These are phyloP conservation scores for Oxyteleia sp. DNA, from an alignment of 2,888 invertebrate genomes.

Conservation along the genomic window DNA sequence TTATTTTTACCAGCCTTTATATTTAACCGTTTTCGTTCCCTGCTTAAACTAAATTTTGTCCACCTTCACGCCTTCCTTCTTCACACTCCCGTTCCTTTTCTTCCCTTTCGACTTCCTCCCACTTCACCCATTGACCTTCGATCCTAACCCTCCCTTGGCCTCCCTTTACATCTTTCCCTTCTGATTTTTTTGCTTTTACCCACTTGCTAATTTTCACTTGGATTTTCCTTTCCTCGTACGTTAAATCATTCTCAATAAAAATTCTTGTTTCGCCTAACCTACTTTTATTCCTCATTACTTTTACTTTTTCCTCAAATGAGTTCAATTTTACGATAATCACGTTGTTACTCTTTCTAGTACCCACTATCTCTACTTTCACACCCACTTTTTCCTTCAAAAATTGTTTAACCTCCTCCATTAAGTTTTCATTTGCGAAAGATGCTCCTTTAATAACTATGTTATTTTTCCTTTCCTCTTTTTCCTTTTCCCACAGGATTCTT, in stretches of 20 bases:
- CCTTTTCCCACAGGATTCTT: no score
- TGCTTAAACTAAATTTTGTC: constrained; percentile 39
- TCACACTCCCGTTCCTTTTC: constrained; percentile 13
- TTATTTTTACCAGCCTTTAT: neutral
- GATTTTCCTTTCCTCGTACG: constrained; percentile 7
- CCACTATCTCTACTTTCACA: no score
- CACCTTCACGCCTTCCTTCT: constrained; percentile 9
- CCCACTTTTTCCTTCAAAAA: no score
- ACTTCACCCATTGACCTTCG: neutral
- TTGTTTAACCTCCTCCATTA: no score
- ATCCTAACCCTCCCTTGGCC: neutral
- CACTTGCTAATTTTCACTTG: constrained; percentile 14
- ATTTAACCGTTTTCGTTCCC: constrained; percentile 6
- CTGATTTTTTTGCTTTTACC: constrained; percentile 5
- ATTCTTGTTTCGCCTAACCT: neutral
- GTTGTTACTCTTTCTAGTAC: neutral
- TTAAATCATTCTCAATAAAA: constrained; percentile 3
- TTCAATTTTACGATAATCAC: constrained; percentile 4
- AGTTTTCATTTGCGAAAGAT: no score
- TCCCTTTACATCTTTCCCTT: constrained; percentile 13
- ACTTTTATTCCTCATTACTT: neutral
- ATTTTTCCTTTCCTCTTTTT: no score
- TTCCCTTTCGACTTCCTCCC: neutral
- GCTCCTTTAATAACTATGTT: no score
- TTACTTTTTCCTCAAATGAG: constrained; percentile 15